Percentiles rank a stretch among this genome's conserved stretches.
Conservation (phyloP, 2,797 vertebrate genomes). For the Sphenodon punctatus region DNA sequence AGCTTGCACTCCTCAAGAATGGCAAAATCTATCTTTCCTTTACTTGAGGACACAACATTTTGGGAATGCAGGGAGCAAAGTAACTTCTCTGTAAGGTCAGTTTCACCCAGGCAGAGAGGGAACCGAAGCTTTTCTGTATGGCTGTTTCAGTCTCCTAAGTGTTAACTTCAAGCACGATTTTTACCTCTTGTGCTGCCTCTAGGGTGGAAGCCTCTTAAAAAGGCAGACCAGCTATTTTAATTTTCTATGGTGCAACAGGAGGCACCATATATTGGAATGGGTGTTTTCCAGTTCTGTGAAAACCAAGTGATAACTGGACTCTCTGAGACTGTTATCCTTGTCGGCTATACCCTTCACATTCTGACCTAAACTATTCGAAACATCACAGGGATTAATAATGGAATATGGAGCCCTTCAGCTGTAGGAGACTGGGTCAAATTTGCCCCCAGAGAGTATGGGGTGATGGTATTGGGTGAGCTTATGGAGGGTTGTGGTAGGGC, state of each 20-base stretch:
- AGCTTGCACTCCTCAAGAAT: not conserved
- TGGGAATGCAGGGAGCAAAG: not conserved
- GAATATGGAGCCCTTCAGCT: not conserved
- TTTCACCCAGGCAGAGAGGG: slow-evolving; percentile 11
- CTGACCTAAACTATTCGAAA: too few relatives aligned
- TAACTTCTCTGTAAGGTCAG: not conserved
- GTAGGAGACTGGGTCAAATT: too few relatives aligned
- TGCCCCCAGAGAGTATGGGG: too few relatives aligned
- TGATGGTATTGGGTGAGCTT: too few relatives aligned
- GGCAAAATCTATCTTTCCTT: not conserved
- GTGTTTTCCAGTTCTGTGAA: too few relatives aligned
- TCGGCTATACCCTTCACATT: too few relatives aligned
- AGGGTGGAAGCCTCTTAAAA: not conserved
- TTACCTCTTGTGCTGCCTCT: not conserved
- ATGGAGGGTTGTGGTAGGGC: too few relatives aligned
- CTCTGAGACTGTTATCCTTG: too few relatives aligned
- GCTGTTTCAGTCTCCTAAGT: not conserved
- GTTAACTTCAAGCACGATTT: not conserved
- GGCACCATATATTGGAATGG: not conserved
- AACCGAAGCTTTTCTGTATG: not conserved
- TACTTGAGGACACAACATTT: not conserved
- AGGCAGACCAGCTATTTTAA: not conserved
- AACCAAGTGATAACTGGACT: too few relatives aligned
- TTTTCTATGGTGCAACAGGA: not conserved
- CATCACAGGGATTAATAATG: not conserved